These are phyloP conservation scores for Liposcelis brunnea DNA, from an alignment of 2,888 invertebrate species.

Conservation along the genomic window DNA sequence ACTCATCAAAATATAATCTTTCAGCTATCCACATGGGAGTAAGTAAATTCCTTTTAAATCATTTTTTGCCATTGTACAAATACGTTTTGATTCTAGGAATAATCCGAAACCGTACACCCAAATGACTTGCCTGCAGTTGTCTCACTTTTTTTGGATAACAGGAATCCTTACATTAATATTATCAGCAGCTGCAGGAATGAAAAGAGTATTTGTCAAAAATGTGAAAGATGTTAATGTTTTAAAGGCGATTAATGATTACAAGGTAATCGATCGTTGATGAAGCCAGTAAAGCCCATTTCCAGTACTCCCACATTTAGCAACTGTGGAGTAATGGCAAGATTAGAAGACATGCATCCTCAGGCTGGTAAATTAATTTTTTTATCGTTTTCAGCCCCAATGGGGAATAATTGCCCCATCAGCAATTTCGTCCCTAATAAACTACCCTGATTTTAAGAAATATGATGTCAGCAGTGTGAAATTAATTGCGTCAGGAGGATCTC, in stretches of 20 bases:
- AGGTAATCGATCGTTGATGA: too few species aligned
- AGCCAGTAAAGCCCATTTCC: neutral
- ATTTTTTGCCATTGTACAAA: too few species aligned
- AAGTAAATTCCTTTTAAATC: too few species aligned
- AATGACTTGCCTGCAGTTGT: too few species aligned
- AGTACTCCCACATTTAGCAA: neutral
- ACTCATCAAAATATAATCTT: neutral
- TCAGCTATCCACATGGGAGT: too few species aligned
- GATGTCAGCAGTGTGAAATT: neutral
- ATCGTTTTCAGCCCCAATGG: neutral
- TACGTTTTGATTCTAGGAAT: too few species aligned
- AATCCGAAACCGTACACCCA: too few species aligned
- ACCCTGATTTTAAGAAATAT: neutral
- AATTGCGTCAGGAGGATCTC: too few species aligned
- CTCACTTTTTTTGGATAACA: conserved; percentile 2
- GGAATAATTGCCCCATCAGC: neutral
- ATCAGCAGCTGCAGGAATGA: neutral
- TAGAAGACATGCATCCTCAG: too few species aligned
- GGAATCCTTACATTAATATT: neutral
- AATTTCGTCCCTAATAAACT: neutral
- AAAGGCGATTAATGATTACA: neutral
- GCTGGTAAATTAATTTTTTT: neutral
- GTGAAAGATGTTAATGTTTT: neutral
- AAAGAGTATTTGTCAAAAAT: neutral
- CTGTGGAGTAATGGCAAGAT: neutral